These are phyloP conservation scores for Sycophaga agraensis DNA, from an alignment of 1,140 invertebrate species.

Conservation along the genomic window DNA sequence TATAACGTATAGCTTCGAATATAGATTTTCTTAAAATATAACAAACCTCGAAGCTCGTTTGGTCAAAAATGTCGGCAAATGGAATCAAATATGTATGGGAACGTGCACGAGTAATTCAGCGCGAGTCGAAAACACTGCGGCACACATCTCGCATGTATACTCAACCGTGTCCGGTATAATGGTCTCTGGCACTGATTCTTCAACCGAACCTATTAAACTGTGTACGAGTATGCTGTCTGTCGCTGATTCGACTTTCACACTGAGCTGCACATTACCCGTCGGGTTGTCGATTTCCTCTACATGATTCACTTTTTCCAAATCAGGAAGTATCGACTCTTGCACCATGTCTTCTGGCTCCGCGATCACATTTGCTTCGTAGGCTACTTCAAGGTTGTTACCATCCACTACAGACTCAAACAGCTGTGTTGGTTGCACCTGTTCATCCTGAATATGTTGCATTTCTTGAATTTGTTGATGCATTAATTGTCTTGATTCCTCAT, in stretches of 20 bases:
- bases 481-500: slow-evolving; percentile 10
- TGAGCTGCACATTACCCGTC: slow-evolving; percentile 43
- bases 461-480: slow-evolving; percentile 7
- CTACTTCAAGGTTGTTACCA: slow-evolving; percentile 47
- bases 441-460: slow-evolving; percentile 32
- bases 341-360: slow-evolving; percentile 25
- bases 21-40: slow-evolving; percentile 31
- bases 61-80: slow-evolving; percentile 1
- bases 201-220: slow-evolving; percentile 42
- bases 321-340: slow-evolving; percentile 47
- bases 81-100: slow-evolving; percentile 75
- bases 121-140: slow-evolving; percentile 70
- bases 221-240: slow-evolving; percentile 41
- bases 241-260: slow-evolving; percentile 46
- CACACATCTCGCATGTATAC: slow-evolving; percentile 78
- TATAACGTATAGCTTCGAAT: too few relatives aligned
- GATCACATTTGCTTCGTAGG: slow-evolving; percentile 47
- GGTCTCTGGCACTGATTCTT: slow-evolving; percentile 53
- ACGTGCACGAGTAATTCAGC: slow-evolving; percentile 75
- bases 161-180: slow-evolving; percentile 60
- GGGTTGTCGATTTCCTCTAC: slow-evolving; percentile 33
- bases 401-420: slow-evolving; percentile 41
- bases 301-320: slow-evolving; percentile 39
- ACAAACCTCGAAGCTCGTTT: slow-evolving; percentile 37
- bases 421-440: slow-evolving; percentile 16